Percentiles rank a stretch among this genome's conserved stretches.
These are phyloP conservation scores for Dasysyrphus albostriatus DNA, from an alignment of 2,888 invertebrate species.

Conservation along the genomic window DNA sequence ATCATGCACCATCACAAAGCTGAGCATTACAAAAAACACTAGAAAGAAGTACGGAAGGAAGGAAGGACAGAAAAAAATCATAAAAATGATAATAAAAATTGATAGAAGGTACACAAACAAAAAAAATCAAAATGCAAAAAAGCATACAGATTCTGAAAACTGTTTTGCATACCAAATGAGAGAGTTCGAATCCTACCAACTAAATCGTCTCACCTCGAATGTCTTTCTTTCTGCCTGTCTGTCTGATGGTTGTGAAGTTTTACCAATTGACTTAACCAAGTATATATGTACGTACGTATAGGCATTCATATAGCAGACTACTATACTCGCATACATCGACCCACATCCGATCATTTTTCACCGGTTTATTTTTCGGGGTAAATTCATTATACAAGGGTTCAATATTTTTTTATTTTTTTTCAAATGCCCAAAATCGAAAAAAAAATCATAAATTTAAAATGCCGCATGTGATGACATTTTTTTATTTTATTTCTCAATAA, in stretches of 20 bases:
- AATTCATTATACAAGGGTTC: slow-evolving; percentile 58
- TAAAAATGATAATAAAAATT: slow-evolving; percentile 73
- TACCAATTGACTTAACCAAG: slow-evolving; percentile 27
- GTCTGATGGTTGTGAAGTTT: slow-evolving; percentile 3
- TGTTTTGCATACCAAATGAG: slow-evolving; percentile 74
- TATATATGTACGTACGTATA: background rate
- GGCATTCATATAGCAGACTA: background rate
- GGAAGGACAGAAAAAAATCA: slow-evolving; percentile 31
- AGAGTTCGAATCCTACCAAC: slow-evolving; percentile 33
- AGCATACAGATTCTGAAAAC: slow-evolving; percentile 73
- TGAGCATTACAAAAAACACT: background rate
- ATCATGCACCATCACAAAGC: slow-evolving; percentile 3
- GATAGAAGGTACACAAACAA: slow-evolving; percentile 52
- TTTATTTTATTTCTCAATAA: slow-evolving; percentile 12
- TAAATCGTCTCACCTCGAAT: slow-evolving; percentile 33
- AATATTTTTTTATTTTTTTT: background rate
- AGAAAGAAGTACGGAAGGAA: background rate
- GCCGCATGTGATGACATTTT: slow-evolving; percentile 72
- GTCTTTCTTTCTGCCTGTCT: background rate
- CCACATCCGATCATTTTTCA: background rate
- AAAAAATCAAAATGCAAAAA: slow-evolving; percentile 68
- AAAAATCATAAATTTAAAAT: slow-evolving; percentile 71
- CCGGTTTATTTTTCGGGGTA: background rate
- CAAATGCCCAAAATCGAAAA: slow-evolving; percentile 59
- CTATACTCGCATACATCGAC: background rate